Evolutionary conservation across 2,888 invertebrate genomes (phyloP).

Genomic region (Chymomyza caudatula): DNA sequence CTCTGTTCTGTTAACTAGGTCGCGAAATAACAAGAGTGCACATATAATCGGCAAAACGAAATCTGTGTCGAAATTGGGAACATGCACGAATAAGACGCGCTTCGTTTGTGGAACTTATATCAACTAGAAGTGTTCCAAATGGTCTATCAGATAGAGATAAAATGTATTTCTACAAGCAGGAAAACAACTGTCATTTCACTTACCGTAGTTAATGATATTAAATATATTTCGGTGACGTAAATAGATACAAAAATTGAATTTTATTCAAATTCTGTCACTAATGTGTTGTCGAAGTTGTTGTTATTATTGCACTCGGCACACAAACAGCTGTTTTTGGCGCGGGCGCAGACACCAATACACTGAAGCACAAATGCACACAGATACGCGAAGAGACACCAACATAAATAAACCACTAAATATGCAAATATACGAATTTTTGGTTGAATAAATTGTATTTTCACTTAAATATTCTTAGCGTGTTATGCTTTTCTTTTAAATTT

Average conservation of each 20-base stretch:
- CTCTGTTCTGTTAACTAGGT: no score
- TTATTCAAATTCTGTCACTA: background rate
- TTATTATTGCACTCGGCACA: background rate
- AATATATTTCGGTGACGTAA: background rate
- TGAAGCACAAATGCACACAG: background rate
- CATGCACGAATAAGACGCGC: no score
- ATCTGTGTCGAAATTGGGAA: no score
- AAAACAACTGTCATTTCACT: background rate
- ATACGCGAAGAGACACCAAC: constrained; percentile 16
- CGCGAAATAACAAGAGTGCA: no score
- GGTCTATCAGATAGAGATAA: background rate
- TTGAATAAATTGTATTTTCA: constrained; percentile 4
- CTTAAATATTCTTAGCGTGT: background rate
- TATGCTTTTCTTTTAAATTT: background rate
- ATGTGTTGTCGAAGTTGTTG: background rate
- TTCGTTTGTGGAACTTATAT: no score
- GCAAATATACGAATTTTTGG: background rate
- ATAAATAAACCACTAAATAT: constrained; percentile 19
- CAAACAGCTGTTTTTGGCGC: constrained; percentile 6
- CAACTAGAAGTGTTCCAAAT: no score
- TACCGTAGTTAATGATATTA: background rate
- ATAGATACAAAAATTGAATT: background rate
- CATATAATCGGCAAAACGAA: no score
- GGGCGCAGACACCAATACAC: background rate
- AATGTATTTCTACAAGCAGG: background rate